These are phyloP conservation scores for Vireo altiloquus DNA, from an alignment of 2,113 vertebrate species.

Conservation along the genomic window DNA sequence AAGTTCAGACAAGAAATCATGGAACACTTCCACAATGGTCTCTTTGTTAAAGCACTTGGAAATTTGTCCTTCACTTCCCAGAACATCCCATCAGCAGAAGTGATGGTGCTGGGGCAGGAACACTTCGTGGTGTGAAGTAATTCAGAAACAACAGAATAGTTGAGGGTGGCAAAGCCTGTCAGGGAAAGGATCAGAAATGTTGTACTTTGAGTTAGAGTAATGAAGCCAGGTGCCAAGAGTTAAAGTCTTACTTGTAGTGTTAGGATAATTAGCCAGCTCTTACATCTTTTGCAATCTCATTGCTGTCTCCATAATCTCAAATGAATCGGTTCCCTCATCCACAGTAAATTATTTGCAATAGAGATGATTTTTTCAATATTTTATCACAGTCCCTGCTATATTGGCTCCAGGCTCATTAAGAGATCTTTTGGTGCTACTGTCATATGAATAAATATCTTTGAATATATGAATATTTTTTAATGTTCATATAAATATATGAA, in stretches of 20 bases:
- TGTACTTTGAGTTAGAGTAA: not conserved
- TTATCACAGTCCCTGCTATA: not conserved
- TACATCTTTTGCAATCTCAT: not conserved
- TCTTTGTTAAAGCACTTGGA: not conserved
- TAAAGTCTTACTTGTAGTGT: not conserved
- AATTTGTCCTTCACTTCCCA: not conserved
- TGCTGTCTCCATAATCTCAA: not conserved
- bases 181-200: not conserved
- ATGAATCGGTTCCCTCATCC: not conserved
- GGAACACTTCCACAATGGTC: not conserved
- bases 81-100: not conserved
- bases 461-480: conserved; percentile 2
- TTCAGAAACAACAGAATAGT: not conserved
- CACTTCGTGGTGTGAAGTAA: not conserved
- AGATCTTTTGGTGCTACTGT: not conserved
- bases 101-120: not conserved
- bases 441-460: conserved; percentile 1
- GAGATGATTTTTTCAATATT: not conserved
- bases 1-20: not conserved
- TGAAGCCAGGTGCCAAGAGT: not conserved
- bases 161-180: not conserved
- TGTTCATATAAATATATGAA: not conserved
- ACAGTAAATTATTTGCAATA: not conserved
- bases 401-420: not conserved
- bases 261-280: not conserved